These are phyloP conservation scores for Neodon shergylaensis DNA, from an alignment of 2,113 vertebrate genomes.

Conservation along the genomic window DNA sequence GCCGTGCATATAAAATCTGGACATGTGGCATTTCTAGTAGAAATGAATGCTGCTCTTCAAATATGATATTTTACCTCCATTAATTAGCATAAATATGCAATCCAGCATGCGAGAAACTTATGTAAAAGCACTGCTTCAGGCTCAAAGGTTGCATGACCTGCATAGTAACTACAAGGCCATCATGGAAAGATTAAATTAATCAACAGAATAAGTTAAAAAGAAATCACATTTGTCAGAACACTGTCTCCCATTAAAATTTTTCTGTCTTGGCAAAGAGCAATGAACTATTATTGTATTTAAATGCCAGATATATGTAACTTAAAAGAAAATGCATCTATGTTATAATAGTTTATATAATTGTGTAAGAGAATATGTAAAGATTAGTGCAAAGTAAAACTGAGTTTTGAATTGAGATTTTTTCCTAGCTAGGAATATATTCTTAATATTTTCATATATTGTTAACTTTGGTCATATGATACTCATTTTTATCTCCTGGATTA, in stretches of 20 bases:
- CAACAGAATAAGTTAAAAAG: slow-evolving; percentile 49
- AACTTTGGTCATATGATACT: not conserved
- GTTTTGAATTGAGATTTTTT: not conserved
- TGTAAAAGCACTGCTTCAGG: not conserved
- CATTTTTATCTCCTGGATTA: not conserved
- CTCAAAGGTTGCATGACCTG: not conserved
- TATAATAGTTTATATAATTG: not conserved
- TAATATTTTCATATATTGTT: not conserved
- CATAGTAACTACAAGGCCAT: not conserved
- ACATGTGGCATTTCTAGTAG: not conserved
- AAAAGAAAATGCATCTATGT: not conserved
- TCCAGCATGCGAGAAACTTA: not conserved
- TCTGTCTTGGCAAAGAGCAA: slow-evolving; percentile 1
- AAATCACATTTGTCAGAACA: slow-evolving; percentile 32
- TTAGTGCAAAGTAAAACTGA: not conserved
- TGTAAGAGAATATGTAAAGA: not conserved
- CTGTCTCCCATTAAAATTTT: not conserved
- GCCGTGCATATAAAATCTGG: not conserved
- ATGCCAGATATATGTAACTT: not conserved
- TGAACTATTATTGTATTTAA: not conserved
- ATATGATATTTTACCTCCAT: not conserved
- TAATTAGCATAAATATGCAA: not conserved
- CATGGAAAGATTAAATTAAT: not conserved
- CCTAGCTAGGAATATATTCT: not conserved
- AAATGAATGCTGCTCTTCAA: not conserved